Evolutionary conservation across 2,888 invertebrate genomes (phyloP).

Genomic region (Lapara coniferarum): DNA sequence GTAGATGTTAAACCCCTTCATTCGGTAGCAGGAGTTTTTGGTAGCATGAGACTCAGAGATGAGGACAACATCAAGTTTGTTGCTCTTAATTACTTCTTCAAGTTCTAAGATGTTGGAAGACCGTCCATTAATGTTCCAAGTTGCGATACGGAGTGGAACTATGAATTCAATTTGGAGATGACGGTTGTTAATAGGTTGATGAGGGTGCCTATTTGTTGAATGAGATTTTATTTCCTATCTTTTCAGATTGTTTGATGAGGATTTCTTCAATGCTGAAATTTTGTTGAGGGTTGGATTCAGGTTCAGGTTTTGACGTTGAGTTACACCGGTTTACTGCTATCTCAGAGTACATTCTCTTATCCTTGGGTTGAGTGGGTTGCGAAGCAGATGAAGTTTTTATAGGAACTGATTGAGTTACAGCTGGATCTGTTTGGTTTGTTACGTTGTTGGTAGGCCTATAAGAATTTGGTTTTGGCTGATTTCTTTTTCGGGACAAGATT

Average conservation of each 20-base stretch:
- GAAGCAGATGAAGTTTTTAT: not conserved
- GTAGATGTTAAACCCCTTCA: slow-evolving; percentile 19
- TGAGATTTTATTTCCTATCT: slow-evolving; percentile 34
- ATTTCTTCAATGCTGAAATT: slow-evolving; percentile 25
- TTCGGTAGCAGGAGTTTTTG: not conserved
- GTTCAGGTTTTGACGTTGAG: not conserved
- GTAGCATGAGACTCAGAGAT: slow-evolving; percentile 4
- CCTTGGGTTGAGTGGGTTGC: not conserved
- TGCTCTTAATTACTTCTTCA: not conserved
- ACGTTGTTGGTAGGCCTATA: not conserved
- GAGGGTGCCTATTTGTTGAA: slow-evolving; percentile 32
- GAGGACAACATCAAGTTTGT: not conserved
- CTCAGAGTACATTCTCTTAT: not conserved
- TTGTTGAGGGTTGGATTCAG: slow-evolving; percentile 19
- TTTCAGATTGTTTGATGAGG: slow-evolving; percentile 35
- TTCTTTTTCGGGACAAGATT: slow-evolving; percentile 28
- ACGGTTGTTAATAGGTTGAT: slow-evolving; percentile 19
- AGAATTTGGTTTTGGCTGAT: not conserved
- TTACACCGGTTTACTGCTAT: not conserved
- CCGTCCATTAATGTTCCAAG: slow-evolving; percentile 4
- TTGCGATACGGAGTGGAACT: not conserved
- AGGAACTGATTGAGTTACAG: not conserved
- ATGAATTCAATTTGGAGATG: not conserved
- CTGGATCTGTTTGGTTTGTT: not conserved
- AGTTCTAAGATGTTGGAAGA: not conserved